Conservation (phyloP, 2,113 vertebrate species). For the Lycaon pictus region DNA sequence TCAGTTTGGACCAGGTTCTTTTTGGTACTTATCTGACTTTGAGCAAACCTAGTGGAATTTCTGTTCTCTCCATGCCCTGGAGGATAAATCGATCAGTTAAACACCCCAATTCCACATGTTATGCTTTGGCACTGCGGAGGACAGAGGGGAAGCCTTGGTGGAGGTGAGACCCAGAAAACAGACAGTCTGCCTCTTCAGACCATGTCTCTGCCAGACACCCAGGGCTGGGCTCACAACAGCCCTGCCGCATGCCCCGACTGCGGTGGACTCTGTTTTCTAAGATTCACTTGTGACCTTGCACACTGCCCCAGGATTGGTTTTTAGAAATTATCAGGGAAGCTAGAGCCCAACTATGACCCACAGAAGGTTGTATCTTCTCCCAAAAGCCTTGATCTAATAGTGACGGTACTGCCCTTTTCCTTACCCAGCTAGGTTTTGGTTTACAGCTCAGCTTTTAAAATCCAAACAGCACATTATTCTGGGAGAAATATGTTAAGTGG, state of each 20-base stretch:
- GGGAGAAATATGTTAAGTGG: not conserved
- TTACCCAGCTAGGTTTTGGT: not conserved
- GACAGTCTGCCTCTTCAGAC: not conserved
- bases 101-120: too few species aligned
- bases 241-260: rapidly evolving
- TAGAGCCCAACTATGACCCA: not conserved
- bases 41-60: not conserved
- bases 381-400: not conserved
- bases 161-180: not conserved
- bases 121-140: not conserved
- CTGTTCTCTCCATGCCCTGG: not conserved
- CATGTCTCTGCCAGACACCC: not conserved
- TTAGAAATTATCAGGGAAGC: not conserved
- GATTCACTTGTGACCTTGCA: not conserved
- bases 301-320: not conserved
- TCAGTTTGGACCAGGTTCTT: not conserved
- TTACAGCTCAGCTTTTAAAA: not conserved
- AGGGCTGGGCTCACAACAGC: not conserved
- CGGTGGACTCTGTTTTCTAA: not conserved
- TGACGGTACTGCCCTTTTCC: not conserved
- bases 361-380: not conserved
- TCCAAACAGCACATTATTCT: not conserved
- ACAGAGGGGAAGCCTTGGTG: not conserved
- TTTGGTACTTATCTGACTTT: not conserved
- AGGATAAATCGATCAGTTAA: not conserved